These are phyloP conservation scores for Dexiosoma caninum DNA, from an alignment of 2,888 invertebrate genomes.

Conservation along the genomic window DNA sequence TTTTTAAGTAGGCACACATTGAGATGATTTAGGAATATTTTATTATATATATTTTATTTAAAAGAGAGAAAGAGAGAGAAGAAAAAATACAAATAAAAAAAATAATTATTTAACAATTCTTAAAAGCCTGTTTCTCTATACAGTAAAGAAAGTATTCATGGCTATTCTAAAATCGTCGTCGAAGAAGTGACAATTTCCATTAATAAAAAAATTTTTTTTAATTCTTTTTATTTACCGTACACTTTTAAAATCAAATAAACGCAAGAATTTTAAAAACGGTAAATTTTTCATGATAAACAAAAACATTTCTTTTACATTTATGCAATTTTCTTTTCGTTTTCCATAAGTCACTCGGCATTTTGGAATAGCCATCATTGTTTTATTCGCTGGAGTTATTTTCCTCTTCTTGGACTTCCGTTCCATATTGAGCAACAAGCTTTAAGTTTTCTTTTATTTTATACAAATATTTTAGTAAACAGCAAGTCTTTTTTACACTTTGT, in stretches of 20 bases:
- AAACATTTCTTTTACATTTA: too few relatives aligned
- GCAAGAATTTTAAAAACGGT: too few relatives aligned
- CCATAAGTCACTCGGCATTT: too few relatives aligned
- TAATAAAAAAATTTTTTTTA: too few relatives aligned
- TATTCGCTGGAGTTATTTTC: too few relatives aligned
- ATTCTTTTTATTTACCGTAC: too few relatives aligned
- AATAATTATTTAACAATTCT: constrained; percentile 18
- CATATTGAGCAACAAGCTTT: not conserved
- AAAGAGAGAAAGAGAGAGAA: constrained; percentile 50
- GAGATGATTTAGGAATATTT: constrained; percentile 65
- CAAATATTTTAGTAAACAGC: not conserved
- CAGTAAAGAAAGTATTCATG: not conserved
- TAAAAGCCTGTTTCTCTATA: not conserved
- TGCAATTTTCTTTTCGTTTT: too few relatives aligned
- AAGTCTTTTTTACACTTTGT: not conserved
- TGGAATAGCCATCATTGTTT: too few relatives aligned
- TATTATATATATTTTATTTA: constrained; percentile 17
- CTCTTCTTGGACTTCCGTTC: not conserved
- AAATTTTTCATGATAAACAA: too few relatives aligned
- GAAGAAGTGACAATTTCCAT: too few relatives aligned
- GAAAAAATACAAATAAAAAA: constrained; percentile 19
- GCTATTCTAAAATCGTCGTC: too few relatives aligned
- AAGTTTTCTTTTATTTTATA: not conserved
- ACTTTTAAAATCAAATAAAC: too few relatives aligned
- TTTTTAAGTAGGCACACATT: constrained; percentile 64